Percentiles rank a stretch among this genome's conserved stretches.
These are phyloP conservation scores for Onychorhynchus coronatus DNA, from an alignment of 2,113 vertebrate genomes.

Conservation along the genomic window DNA sequence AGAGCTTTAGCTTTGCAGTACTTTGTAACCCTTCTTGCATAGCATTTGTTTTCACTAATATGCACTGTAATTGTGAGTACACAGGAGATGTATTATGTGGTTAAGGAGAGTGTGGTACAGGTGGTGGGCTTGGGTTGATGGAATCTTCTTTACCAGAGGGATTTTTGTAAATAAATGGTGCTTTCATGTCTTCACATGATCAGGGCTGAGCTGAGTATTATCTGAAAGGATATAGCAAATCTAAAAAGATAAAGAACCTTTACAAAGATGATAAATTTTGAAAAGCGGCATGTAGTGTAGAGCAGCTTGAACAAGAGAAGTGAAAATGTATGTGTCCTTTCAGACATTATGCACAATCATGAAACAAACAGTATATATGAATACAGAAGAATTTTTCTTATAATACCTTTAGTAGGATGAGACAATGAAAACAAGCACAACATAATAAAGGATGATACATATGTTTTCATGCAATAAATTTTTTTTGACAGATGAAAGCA, in stretches of 20 bases:
- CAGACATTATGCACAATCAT: background rate
- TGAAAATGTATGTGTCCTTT: background rate
- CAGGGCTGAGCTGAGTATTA: background rate
- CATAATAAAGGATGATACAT: background rate
- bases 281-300: background rate
- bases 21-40: background rate
- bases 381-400: background rate
- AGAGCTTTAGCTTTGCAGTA: background rate
- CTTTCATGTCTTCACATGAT: background rate
- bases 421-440: background rate
- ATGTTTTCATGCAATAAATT: background rate
- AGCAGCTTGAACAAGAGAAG: background rate
- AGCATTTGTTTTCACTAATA: background rate
- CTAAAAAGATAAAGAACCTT: background rate
- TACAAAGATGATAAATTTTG: background rate
- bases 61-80: background rate
- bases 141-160: background rate
- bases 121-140: background rate
- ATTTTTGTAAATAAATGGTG: background rate
- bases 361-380: background rate
- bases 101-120: background rate
- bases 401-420: background rate
- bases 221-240: background rate
- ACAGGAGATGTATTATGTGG: accelerated
- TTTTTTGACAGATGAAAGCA: background rate